Evolutionary conservation across 2,888 invertebrate genomes (phyloP).

Genomic region (Coecobrya sp.): DNA sequence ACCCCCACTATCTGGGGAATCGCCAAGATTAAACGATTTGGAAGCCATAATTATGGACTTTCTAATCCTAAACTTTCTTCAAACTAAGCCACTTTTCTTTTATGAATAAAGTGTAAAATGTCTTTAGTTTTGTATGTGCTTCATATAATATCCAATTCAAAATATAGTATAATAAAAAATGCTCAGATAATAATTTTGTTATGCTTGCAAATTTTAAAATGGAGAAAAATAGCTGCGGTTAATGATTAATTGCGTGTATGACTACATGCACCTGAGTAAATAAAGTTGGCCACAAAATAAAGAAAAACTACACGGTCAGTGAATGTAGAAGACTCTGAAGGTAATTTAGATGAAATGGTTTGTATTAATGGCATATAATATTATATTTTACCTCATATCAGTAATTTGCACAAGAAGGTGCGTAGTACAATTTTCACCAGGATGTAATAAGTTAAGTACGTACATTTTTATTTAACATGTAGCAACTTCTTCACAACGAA

Average conservation of each 20-base stretch:
- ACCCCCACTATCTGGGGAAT: conserved; percentile 72
- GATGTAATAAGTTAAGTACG: too few species aligned
- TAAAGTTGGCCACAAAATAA: neutral
- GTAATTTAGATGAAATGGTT: too few species aligned
- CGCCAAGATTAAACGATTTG: conserved; percentile 82
- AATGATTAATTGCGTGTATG: conserved; percentile 5
- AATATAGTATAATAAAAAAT: too few species aligned
- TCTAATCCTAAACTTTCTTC: neutral
- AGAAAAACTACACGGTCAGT: neutral
- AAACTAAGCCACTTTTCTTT: too few species aligned
- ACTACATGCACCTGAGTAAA: conserved; percentile 36
- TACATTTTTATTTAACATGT: neutral
- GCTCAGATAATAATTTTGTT: neutral
- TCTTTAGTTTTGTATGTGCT: too few species aligned
- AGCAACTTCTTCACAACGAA: neutral
- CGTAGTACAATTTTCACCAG: too few species aligned
- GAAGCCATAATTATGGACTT: conserved; percentile 81
- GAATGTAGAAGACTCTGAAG: too few species aligned
- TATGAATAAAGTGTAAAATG: too few species aligned
- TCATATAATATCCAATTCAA: too few species aligned
- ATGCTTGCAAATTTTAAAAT: neutral
- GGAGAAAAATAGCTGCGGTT: neutral
- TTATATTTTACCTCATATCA: neutral
- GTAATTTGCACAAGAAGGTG: neutral
- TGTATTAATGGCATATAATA: too few species aligned